Evolutionary conservation across 2,113 vertebrate species (phyloP).

Genomic region (Silurus glanis): DNA sequence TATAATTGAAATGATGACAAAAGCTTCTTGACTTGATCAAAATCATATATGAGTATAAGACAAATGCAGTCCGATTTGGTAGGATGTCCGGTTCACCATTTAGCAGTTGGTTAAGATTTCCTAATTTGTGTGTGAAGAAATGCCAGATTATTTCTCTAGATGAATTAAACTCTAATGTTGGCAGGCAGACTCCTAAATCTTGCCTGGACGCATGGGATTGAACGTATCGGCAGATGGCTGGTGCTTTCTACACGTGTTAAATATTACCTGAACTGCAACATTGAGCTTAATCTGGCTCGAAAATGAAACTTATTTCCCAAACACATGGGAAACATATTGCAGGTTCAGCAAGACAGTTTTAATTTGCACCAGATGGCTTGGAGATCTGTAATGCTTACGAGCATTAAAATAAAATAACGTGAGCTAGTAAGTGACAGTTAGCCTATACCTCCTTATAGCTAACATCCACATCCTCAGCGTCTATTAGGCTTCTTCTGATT

Average conservation of each 20-base stretch:
- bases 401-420: not conserved
- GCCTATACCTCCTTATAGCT: not conserved
- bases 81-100: not conserved
- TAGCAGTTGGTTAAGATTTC: not conserved
- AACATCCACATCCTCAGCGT: not conserved
- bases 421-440: not conserved
- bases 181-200: not conserved
- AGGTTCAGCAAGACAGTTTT: not conserved
- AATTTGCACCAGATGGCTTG: not conserved
- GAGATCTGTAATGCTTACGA: not conserved
- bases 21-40: no score
- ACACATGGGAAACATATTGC: not conserved
- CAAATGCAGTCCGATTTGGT: not conserved
- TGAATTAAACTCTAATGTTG: not conserved
- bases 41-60: not conserved
- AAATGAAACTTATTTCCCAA: not conserved
- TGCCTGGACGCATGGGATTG: not conserved
- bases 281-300: not conserved
- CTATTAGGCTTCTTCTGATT: not conserved
- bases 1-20: no score
- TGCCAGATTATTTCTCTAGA: not conserved
- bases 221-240: not conserved
- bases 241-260: not conserved
- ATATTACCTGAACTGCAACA: not conserved
- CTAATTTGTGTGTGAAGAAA: not conserved